Percentiles rank a stretch among this genome's conserved stretches.
Conservation (phyloP, 2,888 invertebrate genomes). For the Hyposoter didymator region DNA sequence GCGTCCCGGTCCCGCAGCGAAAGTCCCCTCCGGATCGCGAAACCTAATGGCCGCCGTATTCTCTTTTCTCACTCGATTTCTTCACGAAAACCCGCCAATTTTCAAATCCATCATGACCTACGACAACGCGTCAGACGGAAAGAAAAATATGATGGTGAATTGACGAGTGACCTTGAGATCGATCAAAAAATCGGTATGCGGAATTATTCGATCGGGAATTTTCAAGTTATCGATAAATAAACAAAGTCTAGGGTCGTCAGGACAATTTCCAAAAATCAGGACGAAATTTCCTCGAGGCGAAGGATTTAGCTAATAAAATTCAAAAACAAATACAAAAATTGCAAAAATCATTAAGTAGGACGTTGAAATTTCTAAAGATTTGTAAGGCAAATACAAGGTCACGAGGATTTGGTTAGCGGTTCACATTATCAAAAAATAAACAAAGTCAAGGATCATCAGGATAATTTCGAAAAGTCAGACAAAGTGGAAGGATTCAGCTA, state of each 20-base stretch:
- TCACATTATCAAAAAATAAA: background rate
- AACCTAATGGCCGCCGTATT: slow-evolving; percentile 80
- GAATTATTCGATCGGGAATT: background rate
- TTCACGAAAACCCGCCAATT: slow-evolving; percentile 55
- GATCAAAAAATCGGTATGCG: background rate
- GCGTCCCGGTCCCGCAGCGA: slow-evolving; percentile 68
- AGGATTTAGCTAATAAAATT: background rate
- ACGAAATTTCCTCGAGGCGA: background rate
- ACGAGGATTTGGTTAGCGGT: slow-evolving; percentile 39
- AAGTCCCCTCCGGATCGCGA: slow-evolving; percentile 72
- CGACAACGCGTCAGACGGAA: slow-evolving; percentile 27
- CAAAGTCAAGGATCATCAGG: background rate
- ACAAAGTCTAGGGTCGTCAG: background rate
- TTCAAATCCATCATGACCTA: slow-evolving; percentile 51
- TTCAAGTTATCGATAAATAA: background rate
- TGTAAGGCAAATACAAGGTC: background rate
- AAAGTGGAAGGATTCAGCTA: background rate
- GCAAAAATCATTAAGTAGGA: background rate
- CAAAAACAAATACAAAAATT: background rate
- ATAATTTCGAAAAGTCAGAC: too few species aligned
- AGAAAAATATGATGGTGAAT: background rate
- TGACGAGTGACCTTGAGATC: background rate
- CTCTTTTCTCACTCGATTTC: slow-evolving; percentile 39
- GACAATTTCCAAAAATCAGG: too few species aligned
- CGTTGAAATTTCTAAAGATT: background rate